phyloP scores from a whole-genome alignment of 2,888 invertebrate genomes.

The Apoderus coryli region DNA sequence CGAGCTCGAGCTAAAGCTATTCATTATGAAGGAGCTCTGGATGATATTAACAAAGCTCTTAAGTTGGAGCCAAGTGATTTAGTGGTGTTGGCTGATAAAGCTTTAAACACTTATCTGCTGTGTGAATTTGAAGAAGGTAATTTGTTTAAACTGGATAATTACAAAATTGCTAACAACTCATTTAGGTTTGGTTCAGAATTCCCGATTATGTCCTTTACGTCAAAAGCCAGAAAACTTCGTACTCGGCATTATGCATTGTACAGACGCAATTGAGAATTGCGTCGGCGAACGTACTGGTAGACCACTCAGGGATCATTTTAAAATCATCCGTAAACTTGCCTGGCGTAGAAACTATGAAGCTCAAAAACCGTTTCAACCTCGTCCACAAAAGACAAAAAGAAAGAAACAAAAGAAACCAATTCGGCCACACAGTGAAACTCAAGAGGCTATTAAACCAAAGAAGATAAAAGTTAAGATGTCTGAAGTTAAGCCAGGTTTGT shows the following conservation, averaged over 20 bases:
- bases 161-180: too few species aligned
- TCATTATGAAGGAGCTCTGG: conserved; percentile 38
- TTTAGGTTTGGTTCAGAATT: conserved; percentile 26
- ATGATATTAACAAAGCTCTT: conserved; percentile 36
- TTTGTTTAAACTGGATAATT: too few species aligned
- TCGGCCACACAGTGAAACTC: conserved; percentile 11
- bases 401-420: conserved; percentile 19
- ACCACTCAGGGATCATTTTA: conserved; percentile 30
- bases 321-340: conserved; percentile 29
- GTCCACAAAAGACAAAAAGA: conserved; percentile 19
- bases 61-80: conserved; percentile 25
- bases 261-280: conserved; percentile 31
- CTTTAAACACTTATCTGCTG: conserved; percentile 27
- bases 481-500: too few species aligned
- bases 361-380: conserved; percentile 24
- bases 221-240: conserved; percentile 30
- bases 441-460: conserved; percentile 12
- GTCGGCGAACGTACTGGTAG: conserved; percentile 29
- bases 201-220: conserved; percentile 21
- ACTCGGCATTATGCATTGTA: conserved; percentile 31
- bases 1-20: conserved; percentile 39
- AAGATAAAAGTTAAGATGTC: conserved; percentile 7
- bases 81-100: conserved; percentile 25
- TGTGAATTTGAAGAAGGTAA: conserved; percentile 30
- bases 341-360: conserved; percentile 27